Evolutionary conservation across 2,888 invertebrate genomes (phyloP).

Genomic region (Spatulosminthurus flaviceps): DNA sequence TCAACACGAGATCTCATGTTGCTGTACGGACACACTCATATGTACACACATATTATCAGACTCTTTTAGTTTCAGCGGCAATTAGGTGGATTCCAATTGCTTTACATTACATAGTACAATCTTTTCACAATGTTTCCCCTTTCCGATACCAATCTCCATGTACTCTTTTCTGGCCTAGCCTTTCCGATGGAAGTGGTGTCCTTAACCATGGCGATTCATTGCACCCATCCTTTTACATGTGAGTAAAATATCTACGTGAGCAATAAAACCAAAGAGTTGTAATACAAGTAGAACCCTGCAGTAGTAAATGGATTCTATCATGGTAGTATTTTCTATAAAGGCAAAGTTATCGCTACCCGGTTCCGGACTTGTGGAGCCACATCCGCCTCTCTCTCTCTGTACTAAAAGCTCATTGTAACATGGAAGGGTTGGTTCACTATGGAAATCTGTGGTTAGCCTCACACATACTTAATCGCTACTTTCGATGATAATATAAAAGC

Average conservation of each 20-base stretch:
- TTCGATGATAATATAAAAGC: too few species aligned
- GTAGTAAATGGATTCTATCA: neutral
- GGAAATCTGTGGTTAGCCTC: neutral
- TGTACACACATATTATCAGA: neutral
- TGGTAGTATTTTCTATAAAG: neutral
- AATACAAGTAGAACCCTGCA: neutral
- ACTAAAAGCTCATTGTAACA: neutral
- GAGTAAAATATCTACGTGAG: neutral
- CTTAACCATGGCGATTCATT: neutral
- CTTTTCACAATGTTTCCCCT: neutral
- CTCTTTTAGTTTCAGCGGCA: constrained; percentile 51
- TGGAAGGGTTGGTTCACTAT: neutral
- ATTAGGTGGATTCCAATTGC: constrained; percentile 53
- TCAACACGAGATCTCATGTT: constrained; percentile 46
- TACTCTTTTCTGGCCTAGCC: neutral
- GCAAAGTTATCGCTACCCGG: constrained; percentile 8
- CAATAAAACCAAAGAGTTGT: constrained; percentile 7
- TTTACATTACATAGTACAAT: constrained; percentile 11
- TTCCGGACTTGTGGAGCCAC: constrained; percentile 18
- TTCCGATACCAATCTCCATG: neutral
- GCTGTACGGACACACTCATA: neutral
- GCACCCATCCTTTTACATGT: neutral
- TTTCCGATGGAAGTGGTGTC: neutral
- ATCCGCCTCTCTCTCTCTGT: too few species aligned
- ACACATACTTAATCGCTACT: too few species aligned